Conservation (phyloP, 2,113 vertebrate genomes). For the Taxidea taxus region DNA sequence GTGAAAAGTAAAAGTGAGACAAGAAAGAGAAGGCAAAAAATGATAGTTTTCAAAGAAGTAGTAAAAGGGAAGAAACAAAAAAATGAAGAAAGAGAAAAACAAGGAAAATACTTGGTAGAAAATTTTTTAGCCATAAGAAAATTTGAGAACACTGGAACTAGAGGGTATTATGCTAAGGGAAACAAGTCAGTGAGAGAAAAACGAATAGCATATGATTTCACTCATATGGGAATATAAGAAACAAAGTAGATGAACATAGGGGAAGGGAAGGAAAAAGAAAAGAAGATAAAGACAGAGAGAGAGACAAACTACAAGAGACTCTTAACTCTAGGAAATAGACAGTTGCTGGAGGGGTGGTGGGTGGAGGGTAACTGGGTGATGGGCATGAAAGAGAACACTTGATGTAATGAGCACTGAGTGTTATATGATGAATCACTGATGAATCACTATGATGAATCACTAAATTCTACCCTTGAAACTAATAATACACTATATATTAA, state of each 20-base stretch:
- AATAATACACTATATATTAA: background rate
- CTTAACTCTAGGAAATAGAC: background rate
- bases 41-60: background rate
- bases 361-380: background rate
- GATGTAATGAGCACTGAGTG: background rate
- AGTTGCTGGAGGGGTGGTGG: background rate
- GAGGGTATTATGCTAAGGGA: background rate
- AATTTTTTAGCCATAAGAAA: background rate
- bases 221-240: background rate
- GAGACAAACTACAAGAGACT: background rate
- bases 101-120: background rate
- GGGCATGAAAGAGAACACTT: background rate
- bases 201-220: background rate
- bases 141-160: background rate
- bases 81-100: background rate
- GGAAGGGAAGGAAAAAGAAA: background rate
- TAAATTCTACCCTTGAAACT: background rate
- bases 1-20: background rate
- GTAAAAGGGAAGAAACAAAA: background rate
- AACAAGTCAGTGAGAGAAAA: background rate
- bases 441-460: background rate
- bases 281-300: background rate
- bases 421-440: background rate
- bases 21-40: background rate
- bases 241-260: background rate